Conservation (phyloP, 2,797 vertebrate genomes). For the Staurois parvus region DNA sequence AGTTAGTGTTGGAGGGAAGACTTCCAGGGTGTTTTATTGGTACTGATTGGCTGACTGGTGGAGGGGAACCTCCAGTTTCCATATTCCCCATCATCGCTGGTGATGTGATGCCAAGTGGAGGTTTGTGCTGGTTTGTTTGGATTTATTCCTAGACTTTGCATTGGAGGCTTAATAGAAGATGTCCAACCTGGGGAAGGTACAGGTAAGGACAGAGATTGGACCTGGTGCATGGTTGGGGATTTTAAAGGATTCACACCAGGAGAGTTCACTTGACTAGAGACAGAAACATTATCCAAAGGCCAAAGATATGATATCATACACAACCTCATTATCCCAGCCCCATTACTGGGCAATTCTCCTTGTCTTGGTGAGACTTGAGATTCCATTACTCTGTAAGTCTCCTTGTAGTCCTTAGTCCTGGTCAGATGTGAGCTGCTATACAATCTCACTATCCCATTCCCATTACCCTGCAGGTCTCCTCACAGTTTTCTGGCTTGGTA, state of each 20-base stretch:
- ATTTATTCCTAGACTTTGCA: constrained; percentile 97
- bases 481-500: too few species aligned
- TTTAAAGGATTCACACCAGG: constrained; percentile 96
- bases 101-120: constrained; percentile 93
- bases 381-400: too few species aligned
- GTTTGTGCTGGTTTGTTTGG: constrained; percentile 91
- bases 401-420: too few species aligned
- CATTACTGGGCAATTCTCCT: too few species aligned
- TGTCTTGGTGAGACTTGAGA: too few species aligned
- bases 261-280: constrained; percentile 92
- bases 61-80: constrained; percentile 93
- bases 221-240: constrained; percentile 96
- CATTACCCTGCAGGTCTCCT: too few species aligned
- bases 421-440: too few species aligned
- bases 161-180: constrained; percentile 96
- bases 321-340: too few species aligned
- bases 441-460: too few species aligned
- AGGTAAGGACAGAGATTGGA: constrained; percentile 97
- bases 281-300: constrained; percentile 90
- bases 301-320: too few species aligned
- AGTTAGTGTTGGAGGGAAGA: constrained; percentile 93
- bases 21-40: constrained; percentile 91
- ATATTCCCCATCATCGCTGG: constrained; percentile 94
- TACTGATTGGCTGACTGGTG: constrained; percentile 87
- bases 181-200: constrained; percentile 98